Evolutionary conservation across 2,888 invertebrate genomes (phyloP), one percentile per base, ranked within the genome.

Genomic region (Andricus quercusramuli): DNA sequence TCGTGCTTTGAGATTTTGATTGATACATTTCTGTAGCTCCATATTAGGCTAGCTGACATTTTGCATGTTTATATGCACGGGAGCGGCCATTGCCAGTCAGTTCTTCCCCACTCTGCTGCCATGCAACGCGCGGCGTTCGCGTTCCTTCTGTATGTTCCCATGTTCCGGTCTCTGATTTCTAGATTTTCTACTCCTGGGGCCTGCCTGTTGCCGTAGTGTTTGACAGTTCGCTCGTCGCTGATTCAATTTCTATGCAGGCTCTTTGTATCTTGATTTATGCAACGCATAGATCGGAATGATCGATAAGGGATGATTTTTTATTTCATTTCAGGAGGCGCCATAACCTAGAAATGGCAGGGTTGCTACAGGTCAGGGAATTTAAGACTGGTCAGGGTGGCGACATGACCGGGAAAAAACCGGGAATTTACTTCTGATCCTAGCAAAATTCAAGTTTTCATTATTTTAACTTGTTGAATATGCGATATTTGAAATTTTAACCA

Each of bases 21-120:
- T 3, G 9, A 74, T 6, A 56, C 13, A 59, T 37, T 56, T 74
- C 32, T 74, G 13, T 56, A 56, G 11, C 15, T 6, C 74, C 32
- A 15, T 64, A 17, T 59, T n/a, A 47, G 22, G n/a, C 56, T 51
- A 25, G 22, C 85, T 91, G 89, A 89, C 89, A 90, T 89, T 89
- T 88, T 90, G 88, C 86, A 86, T 90, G 90, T 90, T 90, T 90
- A 89, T 91, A 89, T 89, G 91, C 92, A 90, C 90, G 92, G 91
- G 91, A 92, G 92, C 92, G 87, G 92, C 92, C 92, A 92, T 92
- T 91, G 87, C 85, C 47, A 44, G 77, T 80, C 47, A 47, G 47
- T 83, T 84, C 70, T 66, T 51, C 37, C 82, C 79, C 51, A 79
- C 65, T 78, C 64, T 82, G 44, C 81, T 82, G 84, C 47, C 67